Base-by-base conservation (phyloP, 2,113 vertebrate species). In the human (Homo sapiens) region DNA sequence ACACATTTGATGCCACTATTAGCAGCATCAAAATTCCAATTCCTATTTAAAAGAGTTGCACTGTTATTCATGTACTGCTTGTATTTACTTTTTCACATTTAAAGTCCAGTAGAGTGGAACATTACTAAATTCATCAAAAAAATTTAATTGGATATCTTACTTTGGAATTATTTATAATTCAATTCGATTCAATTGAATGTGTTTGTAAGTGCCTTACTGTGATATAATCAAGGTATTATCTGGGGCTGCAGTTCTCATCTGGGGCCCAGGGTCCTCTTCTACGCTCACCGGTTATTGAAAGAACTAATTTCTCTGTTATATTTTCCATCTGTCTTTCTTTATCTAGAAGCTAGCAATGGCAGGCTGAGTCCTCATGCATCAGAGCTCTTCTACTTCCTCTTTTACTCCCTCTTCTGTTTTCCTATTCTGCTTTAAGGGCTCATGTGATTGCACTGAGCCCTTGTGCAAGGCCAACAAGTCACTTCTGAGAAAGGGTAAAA, bases 81-180 rank as follows among this genome's bases (percentile, higher is more conserved):
- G 82, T 72, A 35, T 18, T 55, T 87, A 93, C 43, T 85, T 84
- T 95, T 89, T n/a, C 32, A 90, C n/a, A 87, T 84, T 82, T 78
- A 84, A 95, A 80, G 40, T 75, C 40, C 22, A 27, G 25, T 40
- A 94, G 89, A 94, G 85, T 68, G 78, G 75, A 32, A 3, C 3
- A 38, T 85, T 17, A 30, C 17, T 96, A 76, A 96, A 90, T 93
- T 84, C 59, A 78, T 79, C 70, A 75, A 20, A 78, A 88, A 91
- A 55, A n/a, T 81, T 94, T 96, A 84, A 96, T 48, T 83, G 85
- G 40, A n/a, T 57, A 73, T 90, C 25, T 92, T 92, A 82, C 66
- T 84, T 97, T 43, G 70, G 55, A 92, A 93, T 79, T 93, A 22
- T 85, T 85, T 79, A 92, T 45, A 25, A 76, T 64, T 81, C 11